Conservation (phyloP, 2,888 invertebrate genomes). For the Morpho deidamia region DNA sequence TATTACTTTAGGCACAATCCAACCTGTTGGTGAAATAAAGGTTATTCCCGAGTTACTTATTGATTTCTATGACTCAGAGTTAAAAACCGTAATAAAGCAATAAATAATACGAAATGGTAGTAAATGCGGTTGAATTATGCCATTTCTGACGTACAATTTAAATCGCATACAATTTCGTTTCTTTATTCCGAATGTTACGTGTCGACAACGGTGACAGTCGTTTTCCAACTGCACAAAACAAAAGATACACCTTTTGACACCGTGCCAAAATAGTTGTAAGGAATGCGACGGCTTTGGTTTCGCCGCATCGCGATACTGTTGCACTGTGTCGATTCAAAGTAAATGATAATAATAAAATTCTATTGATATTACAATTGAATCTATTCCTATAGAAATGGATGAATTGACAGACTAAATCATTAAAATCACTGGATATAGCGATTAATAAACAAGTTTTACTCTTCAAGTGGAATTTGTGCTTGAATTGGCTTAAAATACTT, state of each 20-base stretch:
- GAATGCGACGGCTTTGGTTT: constrained; percentile 10
- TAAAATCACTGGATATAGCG: too few relatives aligned
- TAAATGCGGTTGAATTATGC: constrained; percentile 7
- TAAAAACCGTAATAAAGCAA: not conserved
- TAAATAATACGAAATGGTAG: not conserved
- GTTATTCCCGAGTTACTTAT: too few relatives aligned
- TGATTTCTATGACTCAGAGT: not conserved
- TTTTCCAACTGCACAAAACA: constrained; percentile 13
- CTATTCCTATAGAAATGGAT: too few relatives aligned
- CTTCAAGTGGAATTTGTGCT: too few relatives aligned
- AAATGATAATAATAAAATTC: too few relatives aligned
- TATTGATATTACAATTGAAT: too few relatives aligned
- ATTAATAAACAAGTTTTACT: too few relatives aligned
- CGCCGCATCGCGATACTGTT: constrained; percentile 15
- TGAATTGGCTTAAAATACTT: too few relatives aligned
- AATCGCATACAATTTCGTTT: constrained; percentile 7
- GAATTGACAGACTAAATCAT: too few relatives aligned
- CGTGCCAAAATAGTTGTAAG: constrained; percentile 22
- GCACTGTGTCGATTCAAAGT: not conserved
- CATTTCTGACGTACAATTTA: constrained; percentile 8
- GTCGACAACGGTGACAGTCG: constrained; percentile 14
- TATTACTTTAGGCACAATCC: too few relatives aligned
- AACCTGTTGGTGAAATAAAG: too few relatives aligned
- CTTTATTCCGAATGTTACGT: constrained; percentile 8
- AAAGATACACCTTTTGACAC: constrained; percentile 22